Evolutionary conservation across 1,140 invertebrate species (phyloP).

Genomic region (Camponotus pennsylvanicus): DNA sequence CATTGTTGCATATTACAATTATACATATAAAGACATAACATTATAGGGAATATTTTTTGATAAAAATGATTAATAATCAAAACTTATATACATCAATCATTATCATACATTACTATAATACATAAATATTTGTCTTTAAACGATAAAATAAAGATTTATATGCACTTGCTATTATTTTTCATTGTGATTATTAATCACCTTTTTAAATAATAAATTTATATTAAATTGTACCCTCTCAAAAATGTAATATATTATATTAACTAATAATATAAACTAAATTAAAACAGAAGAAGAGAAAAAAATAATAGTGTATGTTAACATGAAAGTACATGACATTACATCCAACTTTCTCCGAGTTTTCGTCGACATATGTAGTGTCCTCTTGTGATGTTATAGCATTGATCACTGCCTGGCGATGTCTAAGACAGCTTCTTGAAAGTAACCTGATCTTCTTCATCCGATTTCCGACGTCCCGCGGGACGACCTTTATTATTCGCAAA

Average conservation of each 20-base stretch:
- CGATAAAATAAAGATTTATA: not conserved
- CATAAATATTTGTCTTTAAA: not conserved
- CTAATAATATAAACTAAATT: not conserved
- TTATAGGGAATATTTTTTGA: not conserved
- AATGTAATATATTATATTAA: not conserved
- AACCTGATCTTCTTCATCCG: constrained; percentile 63
- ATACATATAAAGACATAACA: not conserved
- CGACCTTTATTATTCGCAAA: constrained; percentile 78
- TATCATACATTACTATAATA: not conserved
- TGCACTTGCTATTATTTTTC: not conserved
- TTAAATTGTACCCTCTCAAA: not conserved
- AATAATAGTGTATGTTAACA: not conserved
- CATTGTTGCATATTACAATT: not conserved
- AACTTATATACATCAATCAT: not conserved
- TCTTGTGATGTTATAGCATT: constrained; percentile 57
- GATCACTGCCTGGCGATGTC: constrained; percentile 35
- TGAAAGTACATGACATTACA: not conserved
- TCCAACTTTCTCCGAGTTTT: constrained; percentile 37
- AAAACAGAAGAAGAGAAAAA: not conserved
- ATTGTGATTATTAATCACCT: not conserved
- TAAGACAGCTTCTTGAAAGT: constrained; percentile 29
- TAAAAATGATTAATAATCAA: not conserved
- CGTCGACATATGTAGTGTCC: constrained; percentile 27
- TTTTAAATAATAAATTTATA: not conserved
- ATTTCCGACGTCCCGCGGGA: constrained; percentile 66